These are phyloP conservation scores for Solenopsis fugax DNA, from an alignment of 1,140 invertebrate genomes.

Conservation along the genomic window DNA sequence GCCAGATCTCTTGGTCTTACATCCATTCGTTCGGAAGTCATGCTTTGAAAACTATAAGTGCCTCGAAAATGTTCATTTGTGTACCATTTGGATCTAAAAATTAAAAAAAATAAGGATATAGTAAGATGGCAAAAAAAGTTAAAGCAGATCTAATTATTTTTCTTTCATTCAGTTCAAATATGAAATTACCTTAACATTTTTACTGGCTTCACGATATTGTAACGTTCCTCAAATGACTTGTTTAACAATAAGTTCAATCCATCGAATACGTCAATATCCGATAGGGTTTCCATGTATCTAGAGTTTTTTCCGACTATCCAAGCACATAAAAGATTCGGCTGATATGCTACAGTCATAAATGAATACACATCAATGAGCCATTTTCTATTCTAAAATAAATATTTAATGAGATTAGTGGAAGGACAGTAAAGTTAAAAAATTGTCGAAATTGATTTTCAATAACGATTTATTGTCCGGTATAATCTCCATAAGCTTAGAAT, in stretches of 20 bases:
- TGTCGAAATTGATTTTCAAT: not conserved
- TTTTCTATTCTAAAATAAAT: slow-evolving; percentile 81
- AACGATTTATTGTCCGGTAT: not conserved
- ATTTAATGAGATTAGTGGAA: slow-evolving; percentile 24
- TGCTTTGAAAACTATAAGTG: slow-evolving; percentile 90
- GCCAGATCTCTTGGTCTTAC: slow-evolving; percentile 86
- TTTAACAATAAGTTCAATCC: slow-evolving; percentile 85
- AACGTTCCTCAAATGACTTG: slow-evolving; percentile 84
- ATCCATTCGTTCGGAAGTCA: slow-evolving; percentile 79
- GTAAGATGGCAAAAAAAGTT: not conserved
- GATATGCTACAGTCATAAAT: slow-evolving; percentile 89
- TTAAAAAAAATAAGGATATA: slow-evolving; percentile 11
- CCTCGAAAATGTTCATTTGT: slow-evolving; percentile 90
- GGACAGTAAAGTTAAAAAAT: not conserved
- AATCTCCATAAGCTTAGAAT: not conserved
- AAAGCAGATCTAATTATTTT: slow-evolving; percentile 2
- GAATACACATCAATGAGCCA: slow-evolving; percentile 90
- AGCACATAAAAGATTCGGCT: slow-evolving; percentile 90
- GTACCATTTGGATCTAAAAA: slow-evolving; percentile 90
- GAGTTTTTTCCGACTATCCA: slow-evolving; percentile 88
- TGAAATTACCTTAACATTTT: slow-evolving; percentile 80
- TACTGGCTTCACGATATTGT: slow-evolving; percentile 87
- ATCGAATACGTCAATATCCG: slow-evolving; percentile 84
- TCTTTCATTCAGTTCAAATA: not conserved
- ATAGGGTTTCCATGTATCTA: slow-evolving; percentile 87